These are phyloP conservation scores for Pogonophryne albipinna DNA, from an alignment of 2,797 vertebrate species.

Conservation along the genomic window DNA sequence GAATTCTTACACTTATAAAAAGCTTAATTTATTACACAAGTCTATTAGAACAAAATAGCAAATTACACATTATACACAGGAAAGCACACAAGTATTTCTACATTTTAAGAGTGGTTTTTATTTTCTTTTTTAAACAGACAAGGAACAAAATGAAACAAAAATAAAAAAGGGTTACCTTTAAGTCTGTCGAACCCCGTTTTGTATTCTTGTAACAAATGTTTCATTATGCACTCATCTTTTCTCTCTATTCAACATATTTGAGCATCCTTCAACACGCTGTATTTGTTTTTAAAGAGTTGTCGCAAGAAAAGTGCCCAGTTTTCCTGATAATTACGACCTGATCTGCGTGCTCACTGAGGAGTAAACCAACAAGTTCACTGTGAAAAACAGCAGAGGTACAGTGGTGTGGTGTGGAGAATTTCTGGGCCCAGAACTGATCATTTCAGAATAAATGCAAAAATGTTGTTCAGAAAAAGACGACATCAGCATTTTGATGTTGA, in stretches of 20 bases:
- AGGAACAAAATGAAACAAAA: constrained; percentile 40
- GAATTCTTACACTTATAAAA: constrained; percentile 65
- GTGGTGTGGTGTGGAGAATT: constrained; percentile 17
- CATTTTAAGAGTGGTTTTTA: constrained; percentile 43
- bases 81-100: constrained; percentile 60
- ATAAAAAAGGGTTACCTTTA: constrained; percentile 48
- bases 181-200: constrained; percentile 22
- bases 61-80: constrained; percentile 63
- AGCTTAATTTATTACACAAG: constrained; percentile 71
- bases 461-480: not conserved
- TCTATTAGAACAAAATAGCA: constrained; percentile 62
- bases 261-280: constrained; percentile 28
- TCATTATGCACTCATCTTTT: constrained; percentile 5
- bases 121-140: constrained; percentile 2
- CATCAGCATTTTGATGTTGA: not conserved
- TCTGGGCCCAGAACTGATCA: not conserved
- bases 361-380: not conserved
- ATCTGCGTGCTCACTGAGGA: constrained; percentile 14
- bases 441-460: constrained; percentile 9
- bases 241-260: constrained; percentile 17
- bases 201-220: constrained; percentile 16
- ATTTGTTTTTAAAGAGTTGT: not conserved
- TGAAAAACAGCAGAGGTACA: not conserved
- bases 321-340: constrained; percentile 32
- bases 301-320: constrained; percentile 9